Base-by-base conservation (phyloP, 2,888 invertebrate genomes). In the Chouioia cunea region DNA sequence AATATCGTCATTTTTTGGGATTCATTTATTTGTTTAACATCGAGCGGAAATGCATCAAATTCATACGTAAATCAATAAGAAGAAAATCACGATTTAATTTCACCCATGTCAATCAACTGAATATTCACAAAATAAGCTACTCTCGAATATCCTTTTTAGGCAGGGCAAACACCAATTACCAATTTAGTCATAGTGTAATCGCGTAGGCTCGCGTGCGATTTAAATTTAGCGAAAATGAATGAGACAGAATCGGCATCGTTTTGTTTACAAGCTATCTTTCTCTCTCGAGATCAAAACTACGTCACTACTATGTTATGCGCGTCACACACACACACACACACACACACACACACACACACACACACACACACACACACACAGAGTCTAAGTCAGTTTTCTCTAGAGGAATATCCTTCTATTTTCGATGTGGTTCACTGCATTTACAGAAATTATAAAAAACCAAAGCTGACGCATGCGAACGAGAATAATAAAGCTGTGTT, bases 151-250 rank as follows among this genome's bases (percentile, higher is more conserved):
- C 47, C 47, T 48, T 62, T 68, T 68, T 56, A 47, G 47, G 53
- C 47, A 22, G 22, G 22, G 8, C 6, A 16, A 48, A 22, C 50
- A 54, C 27, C 54, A 60, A 46, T 67, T 60, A 59, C 36, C 53
- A 67, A 54, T 56, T 54, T 43, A 60, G 20, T 53, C 15, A 23
- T 6, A 46, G 44, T 54, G 60, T 46, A 67, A 67, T 56, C 36
- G 23, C 43, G 54, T 22, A 60, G 18, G 15, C 15, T 4, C 16
- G 47, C 23, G 14, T 8, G 56, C 56, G 48, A 36, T 10, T 36
- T 36, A 68, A 68, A 68, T 68, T 68, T 63, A 68, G 63, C 63
- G 20, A 50, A 62, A 63, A 43, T 44, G 4, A 20, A 48, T 47
- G 62, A 44, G 63, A 48, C 54, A 46, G 57, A 68, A 63, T 56